Evolutionary conservation across 2,113 vertebrate genomes (phyloP), one percentile per base, ranked within the genome.

Genomic region (Stictonetta naevosa): DNA sequence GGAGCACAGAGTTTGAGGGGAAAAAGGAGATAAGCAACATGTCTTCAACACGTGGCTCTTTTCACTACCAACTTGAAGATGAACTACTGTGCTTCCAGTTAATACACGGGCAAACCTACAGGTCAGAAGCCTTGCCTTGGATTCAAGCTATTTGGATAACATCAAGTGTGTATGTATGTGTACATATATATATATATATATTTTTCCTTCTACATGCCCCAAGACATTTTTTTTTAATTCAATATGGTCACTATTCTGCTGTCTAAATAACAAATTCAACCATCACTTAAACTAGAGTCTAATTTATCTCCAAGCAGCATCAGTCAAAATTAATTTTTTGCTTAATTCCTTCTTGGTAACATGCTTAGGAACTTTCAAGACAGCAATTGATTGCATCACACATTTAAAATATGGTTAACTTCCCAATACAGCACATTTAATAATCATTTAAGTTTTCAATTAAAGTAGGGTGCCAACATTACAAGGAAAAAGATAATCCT

Each of bases 401-500:
- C 56, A 73, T 88, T 68, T 76, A 75, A 94, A 92, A 88, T 72
- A 84, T 8, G 44, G 29, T 82, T 93, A 80, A 50, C 77, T 90
- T 94, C 79, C 83, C 72, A 59, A 60, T 56, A 71, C 2, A 10
- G 66, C 69, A 89, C 60, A 55, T 81, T 86, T 82, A 81, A 66
- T 81, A 83, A 96, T 84, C 56, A 74, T 81, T 88, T 72, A 67
- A 28, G 38, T 91, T 94, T 88, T 90, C 90, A 93, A 90, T 90
- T 94, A 90, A 82, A 81, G 23, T 11, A 59, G 52, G 52, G 60
- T 82, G 69, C 58, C 77, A 91, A 36, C 48, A 48, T 42, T 56
- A 62, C 84, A 90, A 88, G 53, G 84, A 78, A 82, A 83, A 91
- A 74, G 33, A 67, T 59, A 90, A 86, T 76, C 88, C 88, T 72